Evolutionary conservation across 2,888 invertebrate species (phyloP), one percentile per base, ranked within the genome.

Genomic region (Cryptocheilus praepositus): DNA sequence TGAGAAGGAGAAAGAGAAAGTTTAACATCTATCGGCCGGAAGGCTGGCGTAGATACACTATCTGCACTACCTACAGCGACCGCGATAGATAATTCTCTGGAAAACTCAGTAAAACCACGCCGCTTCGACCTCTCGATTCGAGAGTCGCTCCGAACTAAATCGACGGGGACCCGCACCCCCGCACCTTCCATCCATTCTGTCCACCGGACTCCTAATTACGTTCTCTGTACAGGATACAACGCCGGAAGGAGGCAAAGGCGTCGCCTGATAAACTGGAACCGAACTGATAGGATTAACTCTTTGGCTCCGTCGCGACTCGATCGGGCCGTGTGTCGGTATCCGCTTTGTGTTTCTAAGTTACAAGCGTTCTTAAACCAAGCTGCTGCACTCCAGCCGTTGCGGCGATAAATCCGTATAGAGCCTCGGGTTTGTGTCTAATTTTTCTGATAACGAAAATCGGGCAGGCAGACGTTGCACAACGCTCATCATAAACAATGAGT

Each of bases 31-130:
- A 85, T 86, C 86, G 78, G 77, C 86, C 87, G 87, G 87, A 87
- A 83, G 81, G 76, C 77, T 79, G 82, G 73, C 81, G 80, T 79
- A 85, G 86, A 86, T 86, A 86, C 75, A 77, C 73, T 83, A 83
- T 83, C 82, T 77, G 57, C 67, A 61, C 69, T 71, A 76, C 71
- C 76, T 81, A 78, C 72, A 73, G 54, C 71, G 70, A 71, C 72
- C 75, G 74, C 76, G 76, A 74, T 74, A 81, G 80, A 78, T 77
- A 83, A 73, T 77, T 76, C 68, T 65, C 66, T 58, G 73, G 74
- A 72, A 79, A 79, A 78, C 70, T 77, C 70, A 70, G 70, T 74
- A 70, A 75, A 80, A 71, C 63, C 63, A 61, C 70, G 66, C 53
- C 56, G 25, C 66, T 16, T 57, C 43, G 36, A 19, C 36, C 58